Base-by-base conservation (phyloP, 2,888 invertebrate species). In the Boloria euphrosyne region DNA sequence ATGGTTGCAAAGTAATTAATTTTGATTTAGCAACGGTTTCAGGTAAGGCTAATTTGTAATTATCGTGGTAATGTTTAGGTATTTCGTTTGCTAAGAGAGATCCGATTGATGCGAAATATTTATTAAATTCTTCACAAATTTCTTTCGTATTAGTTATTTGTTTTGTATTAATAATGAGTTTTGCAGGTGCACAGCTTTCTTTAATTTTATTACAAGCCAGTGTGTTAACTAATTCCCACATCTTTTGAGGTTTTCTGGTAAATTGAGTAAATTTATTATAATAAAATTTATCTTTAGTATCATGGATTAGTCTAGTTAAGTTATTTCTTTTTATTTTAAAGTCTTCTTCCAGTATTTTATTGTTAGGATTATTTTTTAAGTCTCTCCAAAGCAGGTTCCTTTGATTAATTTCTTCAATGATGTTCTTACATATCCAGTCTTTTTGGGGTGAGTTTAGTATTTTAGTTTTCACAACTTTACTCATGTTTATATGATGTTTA, bases 351-450 rank as follows among this genome's bases (percentile, higher is more conserved):
- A 22, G 22, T 22, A 3, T 22, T 22, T 22, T 22, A 22, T 22
- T 22, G 3, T 22, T 22, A 22, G 22, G 22, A 22, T 22, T 22
- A 22, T 22, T 22, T 22, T 22, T 22, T 2, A 22, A 22, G 22
- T 22, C 22, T 22, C 22, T 22, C 22, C 22, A 22, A 22, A 22
- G 22, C 22, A 22, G 13, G 44, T 67, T 70, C 57, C 65, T 55
- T 14, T 43, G 13, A 54, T 67, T 57, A 49, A 70, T 67, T 13
- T 43, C 43, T n/a, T 65, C n/a, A n/a, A 65, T 57, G 4, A 67
- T 66, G 5, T 60, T 49, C 57, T 67, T 67, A 27, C 46, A 51
- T 57, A 66, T 64, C 69, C 66, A 69, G 22, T 66, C 69, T 22
- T 63, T 57, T 50, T 55, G 52, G 16, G 67, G 65, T 13, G 49